Conservation (phyloP, 2,797 vertebrate genomes). For the Salmo trutta region DNA sequence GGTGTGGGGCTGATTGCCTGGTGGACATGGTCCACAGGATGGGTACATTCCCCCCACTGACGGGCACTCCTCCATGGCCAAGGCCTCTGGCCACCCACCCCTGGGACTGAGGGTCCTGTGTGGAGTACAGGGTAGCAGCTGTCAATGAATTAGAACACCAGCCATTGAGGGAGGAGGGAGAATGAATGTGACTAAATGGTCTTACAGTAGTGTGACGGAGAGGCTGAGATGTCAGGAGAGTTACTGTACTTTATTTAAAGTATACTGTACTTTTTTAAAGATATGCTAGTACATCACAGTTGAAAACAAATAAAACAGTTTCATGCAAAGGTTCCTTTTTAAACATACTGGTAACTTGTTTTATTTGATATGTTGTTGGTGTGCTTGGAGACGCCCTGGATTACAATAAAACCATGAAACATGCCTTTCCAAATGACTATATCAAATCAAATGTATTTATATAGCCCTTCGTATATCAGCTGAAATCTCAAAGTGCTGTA, state of each 20-base stretch:
- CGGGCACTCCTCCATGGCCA: slow-evolving; percentile 22
- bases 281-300: neutral
- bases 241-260: too few relatives aligned
- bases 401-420: neutral
- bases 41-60: slow-evolving; percentile 7
- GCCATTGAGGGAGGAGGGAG: slow-evolving; percentile 11
- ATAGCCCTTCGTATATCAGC: too few relatives aligned
- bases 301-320: neutral
- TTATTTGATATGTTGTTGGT: neutral
- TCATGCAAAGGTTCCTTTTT: too few relatives aligned
- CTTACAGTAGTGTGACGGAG: neutral
- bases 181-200: neutral
- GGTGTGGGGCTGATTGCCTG: slow-evolving; percentile 21
- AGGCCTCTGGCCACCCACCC: slow-evolving; percentile 24
- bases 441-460: too few relatives aligned
- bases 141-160: slow-evolving; percentile 31
- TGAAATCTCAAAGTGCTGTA: too few relatives aligned
- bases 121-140: slow-evolving; percentile 31
- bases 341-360: too few relatives aligned
- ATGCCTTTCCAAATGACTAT: too few relatives aligned
- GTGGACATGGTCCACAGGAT: slow-evolving; percentile 21
- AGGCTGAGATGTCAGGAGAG: neutral
- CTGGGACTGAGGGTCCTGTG: slow-evolving; percentile 8
- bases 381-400: neutral
- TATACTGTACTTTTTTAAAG: neutral